These are phyloP conservation scores for Slavum lentiscoides DNA, from an alignment of 2,888 invertebrate genomes.

Conservation along the genomic window DNA sequence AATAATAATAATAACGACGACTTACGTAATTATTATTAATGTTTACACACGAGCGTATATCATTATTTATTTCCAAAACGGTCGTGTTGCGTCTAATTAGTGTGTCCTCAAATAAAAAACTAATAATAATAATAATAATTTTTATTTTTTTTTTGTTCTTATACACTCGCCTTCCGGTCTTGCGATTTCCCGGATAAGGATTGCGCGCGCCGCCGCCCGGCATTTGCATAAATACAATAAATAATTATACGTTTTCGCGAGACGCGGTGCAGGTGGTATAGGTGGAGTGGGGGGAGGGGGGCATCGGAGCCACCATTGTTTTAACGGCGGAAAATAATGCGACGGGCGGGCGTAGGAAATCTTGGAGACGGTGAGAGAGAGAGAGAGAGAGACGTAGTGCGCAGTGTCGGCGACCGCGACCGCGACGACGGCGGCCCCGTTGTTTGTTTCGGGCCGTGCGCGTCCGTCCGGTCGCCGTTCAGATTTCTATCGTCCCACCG, in stretches of 20 bases:
- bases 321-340: conserved; percentile 11
- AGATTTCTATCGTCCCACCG: conserved; percentile 36
- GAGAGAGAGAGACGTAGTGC: no score
- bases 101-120: conserved; percentile 51
- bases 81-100: conserved; percentile 42
- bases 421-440: not conserved
- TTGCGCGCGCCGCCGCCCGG: conserved; percentile 7
- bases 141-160: no score
- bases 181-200: conserved; percentile 52
- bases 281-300: no score
- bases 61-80: not conserved
- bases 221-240: conserved; percentile 52
- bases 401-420: not conserved
- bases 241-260: conserved; percentile 51
- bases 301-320: conserved; percentile 25
- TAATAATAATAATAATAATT: no score
- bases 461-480: conserved; percentile 20
- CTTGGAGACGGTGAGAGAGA: not conserved
- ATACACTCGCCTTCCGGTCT: conserved; percentile 40
- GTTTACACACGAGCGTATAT: not conserved
- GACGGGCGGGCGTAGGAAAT: conserved; percentile 19
- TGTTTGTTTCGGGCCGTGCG: not conserved
- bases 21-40: conserved; percentile 36
- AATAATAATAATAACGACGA: not conserved
- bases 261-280: conserved; percentile 6